A percentile compares a stretch with the other conserved stretches of the same genome.
Evolutionary conservation across 2,797 vertebrate species (phyloP).

Genomic region (Diglossa cyanea): DNA sequence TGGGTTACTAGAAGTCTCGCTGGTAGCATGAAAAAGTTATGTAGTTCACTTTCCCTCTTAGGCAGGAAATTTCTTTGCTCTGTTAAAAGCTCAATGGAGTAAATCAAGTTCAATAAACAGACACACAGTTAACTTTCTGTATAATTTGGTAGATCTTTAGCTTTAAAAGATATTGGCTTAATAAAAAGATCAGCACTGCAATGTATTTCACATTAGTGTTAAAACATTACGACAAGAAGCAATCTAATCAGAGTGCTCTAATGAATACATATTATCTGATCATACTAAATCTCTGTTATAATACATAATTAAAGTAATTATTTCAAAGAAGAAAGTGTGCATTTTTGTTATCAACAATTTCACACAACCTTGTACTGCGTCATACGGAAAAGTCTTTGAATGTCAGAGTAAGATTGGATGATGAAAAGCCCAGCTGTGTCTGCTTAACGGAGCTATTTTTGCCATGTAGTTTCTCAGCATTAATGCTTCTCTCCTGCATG

Average conservation of each 20-base stretch:
- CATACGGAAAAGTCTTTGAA: not conserved
- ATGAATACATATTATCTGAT: conserved; percentile 51
- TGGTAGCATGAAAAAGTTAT: not conserved
- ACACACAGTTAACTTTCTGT: conserved; percentile 4
- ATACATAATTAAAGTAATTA: conserved; percentile 57
- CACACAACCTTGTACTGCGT: not conserved
- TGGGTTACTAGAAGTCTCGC: not conserved
- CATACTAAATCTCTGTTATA: conserved; percentile 39
- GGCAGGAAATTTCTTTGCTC: conserved; percentile 20
- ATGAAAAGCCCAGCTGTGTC: not conserved
- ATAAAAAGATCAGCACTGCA: conserved; percentile 52
- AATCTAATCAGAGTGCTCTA: conserved; percentile 43
- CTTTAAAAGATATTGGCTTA: conserved; percentile 52
- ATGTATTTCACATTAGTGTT: conserved; percentile 34
- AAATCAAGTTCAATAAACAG: conserved; percentile 60
- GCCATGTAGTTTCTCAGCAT: not conserved
- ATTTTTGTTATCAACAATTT: conserved; percentile 6
- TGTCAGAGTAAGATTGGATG: not conserved
- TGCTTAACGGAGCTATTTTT: not conserved
- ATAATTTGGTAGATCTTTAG: conserved; percentile 8
- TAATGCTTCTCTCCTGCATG: not conserved
- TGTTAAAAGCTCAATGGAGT: conserved; percentile 24
- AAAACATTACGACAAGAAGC: conserved; percentile 46
- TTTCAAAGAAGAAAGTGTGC: conserved; percentile 53
- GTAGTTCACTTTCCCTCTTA: conserved; percentile 7